These are phyloP conservation scores for Nomada goodeniana DNA, from an alignment of 2,888 invertebrate species.

Conservation along the genomic window DNA sequence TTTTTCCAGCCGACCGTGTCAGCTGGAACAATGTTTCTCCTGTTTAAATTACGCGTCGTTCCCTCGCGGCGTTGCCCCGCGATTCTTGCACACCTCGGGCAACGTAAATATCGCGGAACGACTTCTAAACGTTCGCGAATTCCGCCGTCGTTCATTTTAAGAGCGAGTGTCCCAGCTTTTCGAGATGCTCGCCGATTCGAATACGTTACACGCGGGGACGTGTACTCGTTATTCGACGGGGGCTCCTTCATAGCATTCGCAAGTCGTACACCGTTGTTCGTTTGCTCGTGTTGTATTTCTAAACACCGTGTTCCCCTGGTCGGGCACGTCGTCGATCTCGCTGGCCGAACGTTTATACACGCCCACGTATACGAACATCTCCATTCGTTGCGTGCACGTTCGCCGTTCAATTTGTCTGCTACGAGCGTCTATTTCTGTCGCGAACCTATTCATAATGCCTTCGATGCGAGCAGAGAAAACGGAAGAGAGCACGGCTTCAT, in stretches of 20 bases:
- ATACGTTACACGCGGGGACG: constrained; percentile 22
- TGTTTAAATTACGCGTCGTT: constrained; percentile 39
- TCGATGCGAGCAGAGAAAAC: neutral
- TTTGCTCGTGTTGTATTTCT: constrained; percentile 33
- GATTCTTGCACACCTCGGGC: constrained; percentile 7
- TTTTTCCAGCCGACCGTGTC: neutral
- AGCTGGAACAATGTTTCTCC: constrained; percentile 34
- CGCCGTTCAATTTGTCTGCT: constrained; percentile 39
- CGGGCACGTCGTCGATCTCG: constrained; percentile 35
- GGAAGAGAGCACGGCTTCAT: neutral
- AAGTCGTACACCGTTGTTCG: neutral
- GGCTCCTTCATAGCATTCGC: neutral
- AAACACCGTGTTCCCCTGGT: constrained; percentile 30
- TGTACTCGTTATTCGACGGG: neutral
- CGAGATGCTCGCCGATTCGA: constrained; percentile 27
- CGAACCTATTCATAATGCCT: constrained; percentile 17
- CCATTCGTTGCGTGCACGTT: constrained; percentile 45
- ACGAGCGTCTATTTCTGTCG: constrained; percentile 30
- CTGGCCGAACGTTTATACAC: constrained; percentile 38
- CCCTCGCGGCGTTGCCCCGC: neutral
- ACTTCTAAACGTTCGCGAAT: constrained; percentile 33
- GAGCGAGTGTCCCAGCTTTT: constrained; percentile 28
- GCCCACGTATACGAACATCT: constrained; percentile 50
- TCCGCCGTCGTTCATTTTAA: constrained; percentile 34
- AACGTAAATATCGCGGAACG: constrained; percentile 42